Conservation (phyloP, 2,797 vertebrate species). For the Anguilla pacifica region DNA sequence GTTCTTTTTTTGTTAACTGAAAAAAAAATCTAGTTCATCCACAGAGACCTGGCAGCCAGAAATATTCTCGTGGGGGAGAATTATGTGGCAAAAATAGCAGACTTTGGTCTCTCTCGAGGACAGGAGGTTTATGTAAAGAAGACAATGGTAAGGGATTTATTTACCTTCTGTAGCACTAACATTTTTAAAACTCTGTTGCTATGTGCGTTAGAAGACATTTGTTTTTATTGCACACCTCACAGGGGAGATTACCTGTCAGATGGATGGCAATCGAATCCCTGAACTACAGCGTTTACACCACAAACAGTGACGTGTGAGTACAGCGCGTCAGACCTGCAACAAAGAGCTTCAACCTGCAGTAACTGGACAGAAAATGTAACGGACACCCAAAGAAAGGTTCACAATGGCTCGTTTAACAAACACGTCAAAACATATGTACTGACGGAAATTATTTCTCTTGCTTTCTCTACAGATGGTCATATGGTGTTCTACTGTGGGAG, state of each 20-base stretch:
- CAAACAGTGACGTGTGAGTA: conserved; percentile 87
- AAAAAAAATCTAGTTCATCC: conserved; percentile 76
- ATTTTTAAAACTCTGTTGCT: neutral
- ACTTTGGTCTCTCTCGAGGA: conserved; percentile 85
- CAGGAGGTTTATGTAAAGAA: conserved; percentile 90
- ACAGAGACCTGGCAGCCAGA: conserved; percentile 84
- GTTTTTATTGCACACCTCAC: neutral
- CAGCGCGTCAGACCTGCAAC: neutral
- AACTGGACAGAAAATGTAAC: too few relatives aligned
- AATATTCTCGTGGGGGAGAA: conserved; percentile 87
- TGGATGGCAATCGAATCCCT: conserved; percentile 90
- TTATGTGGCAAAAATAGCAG: conserved; percentile 85
- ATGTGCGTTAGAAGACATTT: neutral
- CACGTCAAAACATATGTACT: neutral
- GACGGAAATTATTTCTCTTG: conserved; percentile 9
- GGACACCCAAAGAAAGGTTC: neutral
- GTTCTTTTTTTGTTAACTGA: neutral
- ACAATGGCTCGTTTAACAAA: neutral
- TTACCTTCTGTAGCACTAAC: neutral
- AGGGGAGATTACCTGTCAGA: conserved; percentile 85
- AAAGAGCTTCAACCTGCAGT: neutral
- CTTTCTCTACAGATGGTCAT: conserved; percentile 78
- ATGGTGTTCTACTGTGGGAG: conserved; percentile 84
- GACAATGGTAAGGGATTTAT: conserved; percentile 76
- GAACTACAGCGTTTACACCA: conserved; percentile 87